Evolutionary conservation across 2,888 invertebrate genomes (phyloP).

Genomic region (Tachina grossa): DNA sequence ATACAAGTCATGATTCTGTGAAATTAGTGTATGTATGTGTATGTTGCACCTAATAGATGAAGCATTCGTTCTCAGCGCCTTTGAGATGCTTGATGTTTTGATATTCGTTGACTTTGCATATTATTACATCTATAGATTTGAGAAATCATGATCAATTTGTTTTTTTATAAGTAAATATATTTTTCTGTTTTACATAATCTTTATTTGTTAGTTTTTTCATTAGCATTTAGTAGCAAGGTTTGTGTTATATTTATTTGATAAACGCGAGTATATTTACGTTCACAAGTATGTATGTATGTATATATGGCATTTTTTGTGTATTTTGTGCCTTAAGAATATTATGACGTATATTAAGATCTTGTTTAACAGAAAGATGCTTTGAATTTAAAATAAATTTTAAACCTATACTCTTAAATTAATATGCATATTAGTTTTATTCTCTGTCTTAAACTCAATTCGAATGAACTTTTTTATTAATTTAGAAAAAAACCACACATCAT

Average conservation of each 20-base stretch:
- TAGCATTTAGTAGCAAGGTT: conserved; percentile 40
- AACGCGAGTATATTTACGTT: too few species aligned
- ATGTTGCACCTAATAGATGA: neutral
- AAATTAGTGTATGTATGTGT: neutral
- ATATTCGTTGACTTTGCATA: conserved; percentile 5
- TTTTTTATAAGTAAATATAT: conserved; percentile 18
- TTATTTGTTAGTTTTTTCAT: conserved; percentile 35
- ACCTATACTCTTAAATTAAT: neutral
- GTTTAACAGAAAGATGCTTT: neutral
- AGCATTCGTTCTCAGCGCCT: neutral
- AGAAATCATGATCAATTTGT: conserved; percentile 19
- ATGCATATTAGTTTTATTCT: neutral
- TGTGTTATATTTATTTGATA: conserved; percentile 2
- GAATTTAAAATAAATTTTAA: neutral
- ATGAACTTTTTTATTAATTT: conserved; percentile 1
- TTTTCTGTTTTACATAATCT: conserved; percentile 27
- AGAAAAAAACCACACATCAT: conserved; percentile 12
- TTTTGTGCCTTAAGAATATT: neutral
- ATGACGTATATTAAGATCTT: neutral
- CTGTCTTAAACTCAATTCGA: neutral
- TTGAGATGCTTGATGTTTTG: neutral
- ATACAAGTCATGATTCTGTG: conserved; percentile 19
- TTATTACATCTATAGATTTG: conserved; percentile 23
- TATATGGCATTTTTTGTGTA: neutral
- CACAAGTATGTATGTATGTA: too few species aligned